Conservation (phyloP, 2,888 invertebrate genomes). For the Callimorpha dominula region DNA sequence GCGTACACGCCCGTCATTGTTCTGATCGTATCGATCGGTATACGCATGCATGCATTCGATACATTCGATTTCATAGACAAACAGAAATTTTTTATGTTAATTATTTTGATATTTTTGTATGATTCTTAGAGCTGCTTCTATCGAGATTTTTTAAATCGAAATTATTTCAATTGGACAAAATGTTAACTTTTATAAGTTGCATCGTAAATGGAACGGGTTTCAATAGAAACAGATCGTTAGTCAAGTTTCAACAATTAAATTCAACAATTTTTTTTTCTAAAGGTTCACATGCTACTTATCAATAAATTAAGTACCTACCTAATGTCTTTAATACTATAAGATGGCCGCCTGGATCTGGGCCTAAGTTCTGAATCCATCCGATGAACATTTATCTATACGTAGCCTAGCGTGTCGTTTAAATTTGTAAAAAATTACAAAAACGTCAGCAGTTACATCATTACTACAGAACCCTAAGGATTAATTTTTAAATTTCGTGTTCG, state of each 20-base stretch:
- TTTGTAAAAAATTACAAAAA: no score
- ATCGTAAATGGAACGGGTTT: neutral
- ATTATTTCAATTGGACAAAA: neutral
- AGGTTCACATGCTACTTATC: neutral
- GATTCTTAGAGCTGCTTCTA: slow-evolving; percentile 28
- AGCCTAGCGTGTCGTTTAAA: no score
- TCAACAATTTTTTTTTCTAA: slow-evolving; percentile 16
- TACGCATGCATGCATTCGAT: slow-evolving; percentile 52
- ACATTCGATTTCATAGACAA: slow-evolving; percentile 46
- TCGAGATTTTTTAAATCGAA: neutral
- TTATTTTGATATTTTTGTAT: slow-evolving; percentile 25
- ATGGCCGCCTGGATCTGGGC: no score
- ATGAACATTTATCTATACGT: no score
- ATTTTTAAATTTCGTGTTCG: no score
- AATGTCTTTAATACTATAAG: no score
- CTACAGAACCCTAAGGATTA: no score
- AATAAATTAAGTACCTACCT: no score
- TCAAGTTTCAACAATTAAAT: slow-evolving; percentile 31
- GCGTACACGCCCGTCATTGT: slow-evolving; percentile 86
- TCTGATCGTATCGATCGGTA: slow-evolving; percentile 62
- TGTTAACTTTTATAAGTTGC: neutral
- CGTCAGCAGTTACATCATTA: no score
- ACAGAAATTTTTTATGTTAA: slow-evolving; percentile 50
- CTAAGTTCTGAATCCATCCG: no score
- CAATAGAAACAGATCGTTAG: slow-evolving; percentile 29